Evolutionary conservation across 2,888 invertebrate species (phyloP).

Genomic region (Lycocerus yunnanus): DNA sequence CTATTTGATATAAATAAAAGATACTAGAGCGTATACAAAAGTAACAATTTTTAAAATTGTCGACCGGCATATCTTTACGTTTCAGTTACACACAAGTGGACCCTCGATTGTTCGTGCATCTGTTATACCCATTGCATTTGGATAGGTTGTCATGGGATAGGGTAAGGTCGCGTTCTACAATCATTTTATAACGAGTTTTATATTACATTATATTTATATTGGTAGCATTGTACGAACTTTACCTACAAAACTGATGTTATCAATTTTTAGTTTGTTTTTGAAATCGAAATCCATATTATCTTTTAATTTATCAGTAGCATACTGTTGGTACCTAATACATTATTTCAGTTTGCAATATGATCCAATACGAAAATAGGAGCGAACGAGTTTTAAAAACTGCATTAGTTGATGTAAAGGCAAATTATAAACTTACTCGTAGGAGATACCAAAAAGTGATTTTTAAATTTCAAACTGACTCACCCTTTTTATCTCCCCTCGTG

Average conservation of each 20-base stretch:
- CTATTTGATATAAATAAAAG: constrained; percentile 51
- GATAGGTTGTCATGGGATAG: not conserved
- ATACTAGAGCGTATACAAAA: constrained; percentile 49
- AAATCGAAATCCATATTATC: not conserved
- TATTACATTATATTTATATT: not conserved
- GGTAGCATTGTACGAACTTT: not conserved
- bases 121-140: constrained; percentile 16
- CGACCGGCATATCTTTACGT: constrained; percentile 42
- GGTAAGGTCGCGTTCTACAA: not conserved
- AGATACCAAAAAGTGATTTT: not conserved
- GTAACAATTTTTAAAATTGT: constrained; percentile 51
- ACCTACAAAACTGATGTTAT: not conserved
- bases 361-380: not conserved
- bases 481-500: not conserved
- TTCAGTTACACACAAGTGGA: constrained; percentile 34
- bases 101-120: constrained; percentile 29
- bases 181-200: constrained; percentile 2
- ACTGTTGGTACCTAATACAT: too few relatives aligned
- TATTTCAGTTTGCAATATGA: too few relatives aligned
- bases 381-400: not conserved
- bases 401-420: not conserved
- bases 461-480: not conserved
- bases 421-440: not conserved
- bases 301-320: not conserved
- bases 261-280: not conserved